These are phyloP conservation scores for Magallana ariakensis DNA, from an alignment of 1,140 invertebrate genomes.

Conservation along the genomic window DNA sequence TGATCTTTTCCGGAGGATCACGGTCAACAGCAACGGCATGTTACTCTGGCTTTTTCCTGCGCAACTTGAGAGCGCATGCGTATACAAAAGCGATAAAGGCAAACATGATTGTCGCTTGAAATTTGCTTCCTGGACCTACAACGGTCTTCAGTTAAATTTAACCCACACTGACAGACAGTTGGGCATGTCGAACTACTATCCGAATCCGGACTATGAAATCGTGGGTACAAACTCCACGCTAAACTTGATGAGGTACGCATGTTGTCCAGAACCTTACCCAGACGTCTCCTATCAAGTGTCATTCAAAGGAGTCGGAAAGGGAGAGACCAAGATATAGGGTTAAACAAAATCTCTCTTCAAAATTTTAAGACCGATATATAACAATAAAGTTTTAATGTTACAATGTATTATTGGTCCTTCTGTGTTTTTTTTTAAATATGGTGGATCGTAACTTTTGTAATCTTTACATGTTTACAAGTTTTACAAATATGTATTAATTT, in stretches of 20 bases:
- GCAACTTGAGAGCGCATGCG: conserved; percentile 19
- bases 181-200: conserved; percentile 40
- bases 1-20: background rate
- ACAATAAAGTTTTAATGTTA: no score
- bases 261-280: conserved; percentile 37
- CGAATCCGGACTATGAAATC: conserved; percentile 22
- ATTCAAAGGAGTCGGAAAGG: background rate
- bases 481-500: no score
- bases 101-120: background rate
- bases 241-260: conserved; percentile 26
- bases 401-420: no score
- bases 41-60: conserved; percentile 29
- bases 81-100: background rate
- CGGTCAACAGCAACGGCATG: conserved; percentile 40
- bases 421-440: no score
- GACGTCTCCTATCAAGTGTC: conserved; percentile 29
- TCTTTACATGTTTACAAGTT: no score
- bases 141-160: conserved; percentile 36
- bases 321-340: background rate
- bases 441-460: no score
- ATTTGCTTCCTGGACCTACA: conserved; percentile 39
- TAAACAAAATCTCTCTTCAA: no score
- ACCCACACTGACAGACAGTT: conserved; percentile 33
- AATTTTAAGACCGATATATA: no score
- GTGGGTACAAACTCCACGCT: background rate